Percentiles rank a stretch among this genome's conserved stretches.
These are phyloP conservation scores for Malacosoma neustria DNA, from an alignment of 2,888 invertebrate species.

Conservation along the genomic window DNA sequence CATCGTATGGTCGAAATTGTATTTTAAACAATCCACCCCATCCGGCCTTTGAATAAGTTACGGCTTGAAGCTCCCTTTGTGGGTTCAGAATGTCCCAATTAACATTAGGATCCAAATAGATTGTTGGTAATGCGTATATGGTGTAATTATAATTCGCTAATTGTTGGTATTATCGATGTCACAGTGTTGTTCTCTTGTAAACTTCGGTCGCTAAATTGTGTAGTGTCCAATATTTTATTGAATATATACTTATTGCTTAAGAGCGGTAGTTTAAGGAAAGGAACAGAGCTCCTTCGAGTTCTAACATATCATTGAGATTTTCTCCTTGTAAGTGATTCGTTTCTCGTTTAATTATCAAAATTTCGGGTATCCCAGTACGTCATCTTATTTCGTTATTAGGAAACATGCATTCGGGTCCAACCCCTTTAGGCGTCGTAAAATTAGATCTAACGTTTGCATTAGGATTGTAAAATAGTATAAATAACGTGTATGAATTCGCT, in stretches of 20 bases:
- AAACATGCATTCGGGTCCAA: slow-evolving; percentile 73
- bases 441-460: slow-evolving; percentile 68
- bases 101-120: neutral
- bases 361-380: slow-evolving; percentile 44
- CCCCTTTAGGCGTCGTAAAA: slow-evolving; percentile 66
- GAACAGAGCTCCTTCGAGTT: slow-evolving; percentile 67
- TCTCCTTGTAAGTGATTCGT: slow-evolving; percentile 60
- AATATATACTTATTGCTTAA: slow-evolving; percentile 64
- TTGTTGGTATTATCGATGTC: slow-evolving; percentile 1
- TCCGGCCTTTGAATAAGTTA: neutral
- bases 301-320: slow-evolving; percentile 73
- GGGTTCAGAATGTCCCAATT: neutral
- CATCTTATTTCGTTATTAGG: slow-evolving; percentile 46
- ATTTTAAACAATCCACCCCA: too few species aligned
- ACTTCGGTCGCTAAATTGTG: slow-evolving; percentile 47
- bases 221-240: slow-evolving; percentile 42
- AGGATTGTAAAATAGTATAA: slow-evolving; percentile 55
- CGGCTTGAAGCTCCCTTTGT: neutral
- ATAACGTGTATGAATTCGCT: slow-evolving; percentile 64
- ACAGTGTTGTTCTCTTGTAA: neutral
- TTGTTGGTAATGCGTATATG: slow-evolving; percentile 5
- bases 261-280: slow-evolving; percentile 60
- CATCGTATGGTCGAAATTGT: too few species aligned
- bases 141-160: slow-evolving; percentile 3
- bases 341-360: slow-evolving; percentile 33